Percentiles rank a stretch among this genome's conserved stretches.
These are phyloP conservation scores for Chlorodrepanis virens DNA, from an alignment of 2,113 vertebrate genomes.

Conservation along the genomic window DNA sequence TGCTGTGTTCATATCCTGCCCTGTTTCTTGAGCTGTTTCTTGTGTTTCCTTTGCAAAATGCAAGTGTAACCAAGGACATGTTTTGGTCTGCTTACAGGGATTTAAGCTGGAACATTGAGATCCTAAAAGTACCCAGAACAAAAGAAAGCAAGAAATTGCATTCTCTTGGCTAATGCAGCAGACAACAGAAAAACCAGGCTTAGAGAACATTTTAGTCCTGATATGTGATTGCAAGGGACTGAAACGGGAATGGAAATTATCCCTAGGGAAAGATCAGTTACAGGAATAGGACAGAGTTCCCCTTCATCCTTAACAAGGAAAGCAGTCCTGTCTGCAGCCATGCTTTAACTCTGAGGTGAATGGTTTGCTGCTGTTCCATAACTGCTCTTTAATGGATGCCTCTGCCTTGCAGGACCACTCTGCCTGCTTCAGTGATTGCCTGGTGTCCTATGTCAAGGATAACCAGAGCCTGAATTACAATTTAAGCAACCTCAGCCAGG, in stretches of 20 bases:
- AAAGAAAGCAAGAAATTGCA: neutral
- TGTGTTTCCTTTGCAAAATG: neutral
- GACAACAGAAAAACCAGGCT: neutral
- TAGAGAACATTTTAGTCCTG: neutral
- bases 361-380: neutral
- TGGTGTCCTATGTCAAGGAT: conserved; percentile 77
- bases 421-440: conserved; percentile 91
- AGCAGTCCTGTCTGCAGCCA: neutral
- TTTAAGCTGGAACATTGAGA: neutral
- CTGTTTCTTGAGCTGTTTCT: neutral
- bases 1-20: neutral
- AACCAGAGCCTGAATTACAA: conserved; percentile 86
- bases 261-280: neutral
- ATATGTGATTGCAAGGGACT: neutral
- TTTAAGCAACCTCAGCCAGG: conserved; percentile 82
- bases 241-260: neutral
- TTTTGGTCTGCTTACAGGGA: neutral
- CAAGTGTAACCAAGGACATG: neutral
- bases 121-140: neutral
- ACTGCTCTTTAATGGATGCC: neutral
- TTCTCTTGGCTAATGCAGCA: neutral
- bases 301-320: neutral
- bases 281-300: neutral
- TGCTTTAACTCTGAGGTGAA: neutral
- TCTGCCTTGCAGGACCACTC: conserved; percentile 84